Percentiles rank a stretch among this genome's conserved stretches.
These are phyloP conservation scores for Bimastos eiseni DNA, from an alignment of 2,888 invertebrate species.

Conservation along the genomic window DNA sequence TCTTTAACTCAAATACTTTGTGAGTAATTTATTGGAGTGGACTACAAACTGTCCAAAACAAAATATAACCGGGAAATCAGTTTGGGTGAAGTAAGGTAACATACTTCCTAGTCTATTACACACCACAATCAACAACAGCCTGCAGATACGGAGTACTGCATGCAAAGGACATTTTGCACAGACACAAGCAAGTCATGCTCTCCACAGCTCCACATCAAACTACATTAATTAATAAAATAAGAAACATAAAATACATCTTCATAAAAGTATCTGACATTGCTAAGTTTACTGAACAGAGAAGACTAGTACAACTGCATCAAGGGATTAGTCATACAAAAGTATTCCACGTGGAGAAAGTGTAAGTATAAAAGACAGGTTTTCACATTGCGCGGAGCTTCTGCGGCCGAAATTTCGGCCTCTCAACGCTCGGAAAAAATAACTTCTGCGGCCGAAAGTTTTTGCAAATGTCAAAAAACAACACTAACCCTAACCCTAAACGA, in stretches of 20 bases:
- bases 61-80: neutral
- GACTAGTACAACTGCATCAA: constrained; percentile 1
- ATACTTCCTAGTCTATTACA: neutral
- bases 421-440: too few species aligned
- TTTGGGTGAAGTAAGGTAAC: neutral
- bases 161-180: neutral
- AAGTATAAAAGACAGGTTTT: neutral
- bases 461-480: too few species aligned
- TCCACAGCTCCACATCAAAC: neutral
- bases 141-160: neutral
- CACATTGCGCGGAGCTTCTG: too few species aligned
- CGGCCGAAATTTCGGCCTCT: too few species aligned
- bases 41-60: neutral
- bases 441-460: too few species aligned
- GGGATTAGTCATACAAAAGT: neutral
- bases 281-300: neutral
- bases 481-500: too few species aligned
- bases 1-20: neutral
- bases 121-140: neutral
- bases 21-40: neutral
- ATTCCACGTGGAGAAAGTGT: neutral
- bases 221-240: neutral
- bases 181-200: neutral
- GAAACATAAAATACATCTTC: neutral
- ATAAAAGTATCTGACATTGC: neutral